Conservation (phyloP, 2,113 vertebrate genomes). For the Anser brachyrhynchus region DNA sequence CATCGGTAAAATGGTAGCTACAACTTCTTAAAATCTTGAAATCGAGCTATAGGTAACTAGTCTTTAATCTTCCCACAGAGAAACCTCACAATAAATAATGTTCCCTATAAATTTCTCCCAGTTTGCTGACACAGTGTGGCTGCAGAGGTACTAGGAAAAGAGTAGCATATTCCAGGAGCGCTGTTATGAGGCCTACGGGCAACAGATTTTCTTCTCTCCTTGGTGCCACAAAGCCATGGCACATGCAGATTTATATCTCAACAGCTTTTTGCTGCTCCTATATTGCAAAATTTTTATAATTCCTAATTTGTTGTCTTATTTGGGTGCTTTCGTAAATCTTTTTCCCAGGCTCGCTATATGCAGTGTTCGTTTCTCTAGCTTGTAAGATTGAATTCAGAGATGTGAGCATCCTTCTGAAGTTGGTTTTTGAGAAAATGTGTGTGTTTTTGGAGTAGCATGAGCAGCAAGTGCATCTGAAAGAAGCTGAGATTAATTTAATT, state of each 20-base stretch:
- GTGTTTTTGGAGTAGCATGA: not conserved
- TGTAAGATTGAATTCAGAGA: not conserved
- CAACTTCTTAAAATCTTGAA: not conserved
- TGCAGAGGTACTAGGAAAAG: not conserved
- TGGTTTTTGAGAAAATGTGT: not conserved
- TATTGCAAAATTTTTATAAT: not conserved
- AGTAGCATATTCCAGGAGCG: not conserved
- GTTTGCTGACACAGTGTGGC: not conserved
- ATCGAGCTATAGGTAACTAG: not conserved
- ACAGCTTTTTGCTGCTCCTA: not conserved
- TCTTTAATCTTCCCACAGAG: not conserved
- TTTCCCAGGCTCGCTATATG: not conserved
- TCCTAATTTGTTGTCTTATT: not conserved
- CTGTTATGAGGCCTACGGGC: not conserved
- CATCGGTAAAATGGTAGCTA: not conserved
- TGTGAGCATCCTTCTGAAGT: not conserved
- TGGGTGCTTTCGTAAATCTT: not conserved
- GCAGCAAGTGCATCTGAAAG: not conserved
- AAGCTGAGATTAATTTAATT: not conserved
- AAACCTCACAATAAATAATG: not conserved
- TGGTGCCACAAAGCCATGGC: not conserved
- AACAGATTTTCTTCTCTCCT: not conserved
- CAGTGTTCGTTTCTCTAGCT: accelerated
- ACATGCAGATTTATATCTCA: not conserved
- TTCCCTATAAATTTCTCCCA: not conserved